These are phyloP conservation scores for Dasyprocta punctata DNA, from an alignment of 2,113 vertebrate genomes.

Conservation along the genomic window DNA sequence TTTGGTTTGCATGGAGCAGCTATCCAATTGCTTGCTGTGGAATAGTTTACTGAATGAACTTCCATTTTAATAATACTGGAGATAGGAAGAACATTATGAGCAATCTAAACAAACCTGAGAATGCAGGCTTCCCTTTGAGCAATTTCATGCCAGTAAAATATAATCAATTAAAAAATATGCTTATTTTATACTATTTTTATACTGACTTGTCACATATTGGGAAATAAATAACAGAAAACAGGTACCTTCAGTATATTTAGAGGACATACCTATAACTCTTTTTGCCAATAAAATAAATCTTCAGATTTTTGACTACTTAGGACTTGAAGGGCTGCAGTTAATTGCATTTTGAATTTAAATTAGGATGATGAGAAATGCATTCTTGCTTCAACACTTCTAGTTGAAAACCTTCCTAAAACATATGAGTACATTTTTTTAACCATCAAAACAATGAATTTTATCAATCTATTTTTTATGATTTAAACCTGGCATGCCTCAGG, in stretches of 20 bases:
- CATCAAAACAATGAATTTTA: constrained; percentile 60
- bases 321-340: constrained; percentile 14
- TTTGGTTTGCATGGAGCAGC: not conserved
- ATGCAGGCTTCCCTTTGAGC: not conserved
- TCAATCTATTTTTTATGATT: constrained; percentile 59
- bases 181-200: constrained; percentile 23
- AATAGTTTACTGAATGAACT: constrained; percentile 13
- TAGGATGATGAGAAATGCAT: constrained; percentile 59
- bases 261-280: not conserved
- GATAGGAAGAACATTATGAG: constrained; percentile 17
- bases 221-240: constrained; percentile 43
- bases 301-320: constrained; percentile 54
- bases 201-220: constrained; percentile 28
- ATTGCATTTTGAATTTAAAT: constrained; percentile 60
- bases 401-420: constrained; percentile 59
- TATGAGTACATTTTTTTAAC: constrained; percentile 47
- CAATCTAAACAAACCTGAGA: not conserved
- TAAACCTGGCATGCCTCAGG: constrained; percentile 39
- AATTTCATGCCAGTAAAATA: not conserved
- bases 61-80: not conserved
- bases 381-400: constrained; percentile 1
- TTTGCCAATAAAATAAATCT: constrained; percentile 7
- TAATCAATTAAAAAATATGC: constrained; percentile 49
- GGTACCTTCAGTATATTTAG: constrained; percentile 14
- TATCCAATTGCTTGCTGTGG: not conserved